Percentiles rank a stretch among this genome's conserved stretches.
Conservation (phyloP, 2,888 invertebrate species). For the Glyphotaelius pellucidus region DNA sequence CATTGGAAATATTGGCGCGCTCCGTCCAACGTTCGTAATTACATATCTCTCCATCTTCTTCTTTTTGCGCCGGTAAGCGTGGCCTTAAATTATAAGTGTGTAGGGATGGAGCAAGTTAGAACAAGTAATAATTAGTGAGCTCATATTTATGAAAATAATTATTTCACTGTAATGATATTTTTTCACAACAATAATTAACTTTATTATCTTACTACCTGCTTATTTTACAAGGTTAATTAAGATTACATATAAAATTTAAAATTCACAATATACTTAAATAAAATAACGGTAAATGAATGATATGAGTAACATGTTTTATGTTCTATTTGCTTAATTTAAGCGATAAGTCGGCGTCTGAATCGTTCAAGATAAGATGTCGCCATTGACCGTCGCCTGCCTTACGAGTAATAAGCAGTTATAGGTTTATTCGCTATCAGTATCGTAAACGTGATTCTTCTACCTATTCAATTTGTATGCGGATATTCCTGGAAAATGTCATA, state of each 20-base stretch:
- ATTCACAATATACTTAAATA: neutral
- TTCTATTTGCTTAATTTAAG: neutral
- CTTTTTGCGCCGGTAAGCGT: too few relatives aligned
- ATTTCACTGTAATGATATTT: too few relatives aligned
- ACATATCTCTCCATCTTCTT: too few relatives aligned
- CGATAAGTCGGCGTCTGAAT: neutral
- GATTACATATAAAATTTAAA: neutral
- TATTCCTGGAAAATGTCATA: slow-evolving; percentile 40
- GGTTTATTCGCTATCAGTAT: slow-evolving; percentile 31
- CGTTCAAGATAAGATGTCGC: neutral
- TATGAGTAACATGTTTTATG: neutral
- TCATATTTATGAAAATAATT: too few relatives aligned
- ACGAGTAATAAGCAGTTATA: neutral
- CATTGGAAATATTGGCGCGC: too few relatives aligned
- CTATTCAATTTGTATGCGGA: slow-evolving; percentile 1
- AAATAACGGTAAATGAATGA: neutral
- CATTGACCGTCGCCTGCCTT: neutral
- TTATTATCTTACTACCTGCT: neutral
- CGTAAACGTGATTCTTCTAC: neutral
- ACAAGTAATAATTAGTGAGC: too few relatives aligned
- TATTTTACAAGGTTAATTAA: neutral
- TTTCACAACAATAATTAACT: neutral
- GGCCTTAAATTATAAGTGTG: too few relatives aligned
- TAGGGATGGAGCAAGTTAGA: too few relatives aligned
- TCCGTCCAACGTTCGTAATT: too few relatives aligned